Evolutionary conservation across 1,140 invertebrate species (phyloP).

Genomic region (Nautilus pompilius): DNA sequence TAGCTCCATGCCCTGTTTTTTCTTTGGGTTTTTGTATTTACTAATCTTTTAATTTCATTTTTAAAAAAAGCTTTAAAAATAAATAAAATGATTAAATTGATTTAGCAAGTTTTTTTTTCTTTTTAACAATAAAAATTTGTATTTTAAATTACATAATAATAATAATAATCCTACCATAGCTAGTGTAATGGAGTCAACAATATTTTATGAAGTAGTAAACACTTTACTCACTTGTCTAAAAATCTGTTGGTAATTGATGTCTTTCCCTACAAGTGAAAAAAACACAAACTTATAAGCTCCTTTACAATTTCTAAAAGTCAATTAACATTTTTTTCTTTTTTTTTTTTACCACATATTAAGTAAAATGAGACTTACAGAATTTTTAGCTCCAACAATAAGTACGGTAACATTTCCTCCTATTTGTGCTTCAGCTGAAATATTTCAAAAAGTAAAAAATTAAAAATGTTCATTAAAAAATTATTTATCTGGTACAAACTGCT

Average conservation of each 20-base stretch:
- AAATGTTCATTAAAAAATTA: too few relatives aligned
- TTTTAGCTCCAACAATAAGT: conserved; percentile 39
- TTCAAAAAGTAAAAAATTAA: too few relatives aligned
- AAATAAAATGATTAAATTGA: too few relatives aligned
- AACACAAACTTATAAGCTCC: neutral
- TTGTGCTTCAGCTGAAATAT: conserved; percentile 30
- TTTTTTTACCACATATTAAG: neutral
- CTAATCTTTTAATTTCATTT: neutral
- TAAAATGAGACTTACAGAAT: conserved; percentile 28
- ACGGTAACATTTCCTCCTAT: conserved; percentile 29
- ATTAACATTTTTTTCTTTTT: neutral
- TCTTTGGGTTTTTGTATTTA: neutral
- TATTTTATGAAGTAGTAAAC: too few relatives aligned
- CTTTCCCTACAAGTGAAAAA: conserved; percentile 59
- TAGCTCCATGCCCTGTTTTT: neutral
- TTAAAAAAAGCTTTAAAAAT: too few relatives aligned
- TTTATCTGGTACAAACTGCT: too few relatives aligned
- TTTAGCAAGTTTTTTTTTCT: too few relatives aligned
- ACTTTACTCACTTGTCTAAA: conserved; percentile 67
- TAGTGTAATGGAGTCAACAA: too few relatives aligned
- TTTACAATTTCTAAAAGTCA: neutral
- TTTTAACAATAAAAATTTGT: neutral
- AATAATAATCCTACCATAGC: neutral
- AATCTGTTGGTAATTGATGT: conserved; percentile 74
- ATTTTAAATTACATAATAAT: neutral